phyloP scores from a whole-genome alignment of 1,140 invertebrate genomes.

The Tenebrio molitor region DNA sequence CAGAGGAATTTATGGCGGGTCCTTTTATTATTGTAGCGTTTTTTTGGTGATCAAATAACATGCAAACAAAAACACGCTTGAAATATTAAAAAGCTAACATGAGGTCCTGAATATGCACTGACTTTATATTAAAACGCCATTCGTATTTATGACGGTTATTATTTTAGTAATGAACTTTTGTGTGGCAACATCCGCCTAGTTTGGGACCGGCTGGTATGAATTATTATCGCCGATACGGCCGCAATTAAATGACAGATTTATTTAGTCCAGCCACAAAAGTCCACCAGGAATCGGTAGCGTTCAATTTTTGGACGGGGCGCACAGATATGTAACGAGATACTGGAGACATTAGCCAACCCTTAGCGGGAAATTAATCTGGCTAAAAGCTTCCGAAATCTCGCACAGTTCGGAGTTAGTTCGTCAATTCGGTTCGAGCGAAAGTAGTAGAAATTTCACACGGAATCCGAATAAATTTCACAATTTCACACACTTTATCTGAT shows the following conservation, averaged over 20 bases:
- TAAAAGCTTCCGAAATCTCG: slow-evolving; percentile 27
- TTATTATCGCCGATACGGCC: not conserved
- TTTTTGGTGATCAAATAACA: slow-evolving; percentile 31
- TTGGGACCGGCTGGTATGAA: not conserved
- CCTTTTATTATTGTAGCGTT: slow-evolving; percentile 32
- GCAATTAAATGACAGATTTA: too few species aligned
- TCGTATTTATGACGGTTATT: slow-evolving; percentile 33
- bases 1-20: not conserved
- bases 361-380: slow-evolving; percentile 20
- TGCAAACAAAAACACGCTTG: slow-evolving; percentile 23
- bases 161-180: slow-evolving; percentile 35
- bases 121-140: slow-evolving; percentile 16
- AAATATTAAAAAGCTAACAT: slow-evolving; percentile 28
- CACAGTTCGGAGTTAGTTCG: slow-evolving; percentile 27
- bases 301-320: not conserved
- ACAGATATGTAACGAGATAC: not conserved
- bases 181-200: not conserved
- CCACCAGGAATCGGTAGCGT: too few species aligned
- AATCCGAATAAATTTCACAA: slow-evolving; percentile 30
- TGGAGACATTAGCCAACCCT: not conserved
- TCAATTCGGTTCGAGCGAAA: slow-evolving; percentile 11
- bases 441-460: slow-evolving; percentile 18
- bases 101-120: slow-evolving; percentile 15
- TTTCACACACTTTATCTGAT: slow-evolving; percentile 32
- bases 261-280: too few species aligned